These are phyloP conservation scores for Hemicentrotus pulcherrimus DNA, from an alignment of 35 echinoderm and acorn worm genomes.

Conservation along the genomic window DNA sequence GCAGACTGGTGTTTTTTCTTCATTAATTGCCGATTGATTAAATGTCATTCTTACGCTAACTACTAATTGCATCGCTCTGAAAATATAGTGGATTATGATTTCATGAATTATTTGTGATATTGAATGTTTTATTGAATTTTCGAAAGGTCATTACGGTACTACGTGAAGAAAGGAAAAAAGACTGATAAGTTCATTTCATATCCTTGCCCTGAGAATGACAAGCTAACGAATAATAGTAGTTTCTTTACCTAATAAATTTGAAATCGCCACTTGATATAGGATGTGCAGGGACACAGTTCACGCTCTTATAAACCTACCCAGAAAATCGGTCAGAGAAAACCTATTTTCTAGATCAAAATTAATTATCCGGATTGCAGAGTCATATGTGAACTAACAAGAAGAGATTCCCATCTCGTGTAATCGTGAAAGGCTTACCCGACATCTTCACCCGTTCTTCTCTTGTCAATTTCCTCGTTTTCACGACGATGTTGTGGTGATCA, in stretches of 20 bases:
- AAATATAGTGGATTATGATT: neutral
- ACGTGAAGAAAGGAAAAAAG: too few relatives aligned
- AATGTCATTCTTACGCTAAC: neutral
- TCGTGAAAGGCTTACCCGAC: neutral
- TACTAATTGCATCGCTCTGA: neutral
- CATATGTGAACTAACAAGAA: neutral
- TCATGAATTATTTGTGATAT: neutral
- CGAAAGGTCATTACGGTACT: neutral
- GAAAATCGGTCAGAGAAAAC: neutral
- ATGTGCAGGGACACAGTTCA: neutral
- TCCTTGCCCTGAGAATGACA: too few relatives aligned
- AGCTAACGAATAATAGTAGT: neutral
- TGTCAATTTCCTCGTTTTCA: neutral
- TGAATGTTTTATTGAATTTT: neutral
- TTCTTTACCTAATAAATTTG: neutral
- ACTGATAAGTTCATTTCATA: too few relatives aligned
- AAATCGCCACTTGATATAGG: neutral
- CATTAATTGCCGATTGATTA: neutral
- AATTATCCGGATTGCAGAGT: neutral
- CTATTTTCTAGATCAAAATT: neutral
- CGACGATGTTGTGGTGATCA: neutral
- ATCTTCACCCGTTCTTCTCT: neutral
- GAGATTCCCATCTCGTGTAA: neutral
- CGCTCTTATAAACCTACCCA: neutral
- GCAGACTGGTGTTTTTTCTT: neutral